Conservation (phyloP, 2,888 invertebrate species). For the Hipparchia semele region DNA sequence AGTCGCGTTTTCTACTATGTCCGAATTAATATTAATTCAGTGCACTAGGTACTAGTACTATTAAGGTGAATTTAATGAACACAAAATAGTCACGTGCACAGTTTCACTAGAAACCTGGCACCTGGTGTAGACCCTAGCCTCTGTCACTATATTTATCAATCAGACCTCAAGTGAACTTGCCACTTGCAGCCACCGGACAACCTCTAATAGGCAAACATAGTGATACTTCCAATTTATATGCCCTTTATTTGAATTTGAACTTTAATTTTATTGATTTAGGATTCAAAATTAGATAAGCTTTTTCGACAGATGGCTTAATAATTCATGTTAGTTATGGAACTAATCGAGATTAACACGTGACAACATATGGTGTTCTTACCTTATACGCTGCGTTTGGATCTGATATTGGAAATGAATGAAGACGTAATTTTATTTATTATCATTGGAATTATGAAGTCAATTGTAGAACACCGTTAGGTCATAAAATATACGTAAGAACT, state of each 20-base stretch:
- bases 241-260: slow-evolving; percentile 46
- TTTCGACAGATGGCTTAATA: slow-evolving; percentile 53
- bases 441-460: slow-evolving; percentile 17
- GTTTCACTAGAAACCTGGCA: slow-evolving; percentile 67
- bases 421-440: slow-evolving; percentile 43
- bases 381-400: slow-evolving; percentile 51
- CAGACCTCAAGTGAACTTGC: slow-evolving; percentile 60
- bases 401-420: slow-evolving; percentile 52
- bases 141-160: slow-evolving; percentile 72
- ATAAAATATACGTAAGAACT: slow-evolving; percentile 9
- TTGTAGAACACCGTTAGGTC: slow-evolving; percentile 33
- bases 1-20: too few relatives aligned
- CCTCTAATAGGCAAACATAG: slow-evolving; percentile 59
- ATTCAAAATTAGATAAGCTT: slow-evolving; percentile 39
- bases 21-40: too few relatives aligned
- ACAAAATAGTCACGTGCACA: slow-evolving; percentile 19
- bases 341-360: slow-evolving; percentile 66
- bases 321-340: slow-evolving; percentile 55
- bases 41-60: neutral
- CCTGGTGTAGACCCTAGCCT: slow-evolving; percentile 54
- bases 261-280: slow-evolving; percentile 46
- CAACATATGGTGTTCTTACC: slow-evolving; percentile 58
- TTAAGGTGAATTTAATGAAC: neutral
- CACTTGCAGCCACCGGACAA: slow-evolving; percentile 61
- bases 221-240: slow-evolving; percentile 46